These are phyloP conservation scores for Bubo scandiacus DNA, from an alignment of 2,113 vertebrate genomes.

Conservation along the genomic window DNA sequence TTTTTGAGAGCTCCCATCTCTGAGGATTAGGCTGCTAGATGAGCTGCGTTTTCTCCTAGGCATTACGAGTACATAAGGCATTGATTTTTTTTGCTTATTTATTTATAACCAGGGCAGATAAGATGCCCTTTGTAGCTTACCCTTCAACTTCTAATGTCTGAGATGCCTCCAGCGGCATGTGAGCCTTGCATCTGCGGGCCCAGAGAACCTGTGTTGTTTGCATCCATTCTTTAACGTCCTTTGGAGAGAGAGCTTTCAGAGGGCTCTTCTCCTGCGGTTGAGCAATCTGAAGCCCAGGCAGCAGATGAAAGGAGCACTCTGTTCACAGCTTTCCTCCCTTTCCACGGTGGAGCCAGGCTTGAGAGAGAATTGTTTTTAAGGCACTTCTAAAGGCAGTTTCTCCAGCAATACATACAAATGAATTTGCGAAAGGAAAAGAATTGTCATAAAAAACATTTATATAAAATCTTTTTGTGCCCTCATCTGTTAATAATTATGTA, in stretches of 20 bases:
- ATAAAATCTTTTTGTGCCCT: not conserved
- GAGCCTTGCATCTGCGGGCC: not conserved
- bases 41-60: not conserved
- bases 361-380: slow-evolving; percentile 2
- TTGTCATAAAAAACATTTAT: not conserved
- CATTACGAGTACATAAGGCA: rapidly evolving
- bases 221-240: not conserved
- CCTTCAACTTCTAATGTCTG: not conserved
- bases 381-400: not conserved
- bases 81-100: not conserved
- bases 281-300: not conserved
- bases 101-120: not conserved
- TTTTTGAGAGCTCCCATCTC: not conserved
- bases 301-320: slow-evolving; percentile 1
- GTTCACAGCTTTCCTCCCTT: not conserved
- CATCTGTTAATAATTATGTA: slow-evolving; percentile 18
- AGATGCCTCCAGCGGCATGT: not conserved
- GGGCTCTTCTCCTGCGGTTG: not conserved
- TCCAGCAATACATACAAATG: not conserved
- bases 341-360: not conserved
- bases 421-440: not conserved
- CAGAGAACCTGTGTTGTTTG: not conserved
- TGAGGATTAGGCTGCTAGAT: not conserved
- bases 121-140: not conserved
- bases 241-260: not conserved